These are phyloP conservation scores for Cyanocitta stelleri DNA, from an alignment of 2,113 vertebrate genomes.

Conservation along the genomic window DNA sequence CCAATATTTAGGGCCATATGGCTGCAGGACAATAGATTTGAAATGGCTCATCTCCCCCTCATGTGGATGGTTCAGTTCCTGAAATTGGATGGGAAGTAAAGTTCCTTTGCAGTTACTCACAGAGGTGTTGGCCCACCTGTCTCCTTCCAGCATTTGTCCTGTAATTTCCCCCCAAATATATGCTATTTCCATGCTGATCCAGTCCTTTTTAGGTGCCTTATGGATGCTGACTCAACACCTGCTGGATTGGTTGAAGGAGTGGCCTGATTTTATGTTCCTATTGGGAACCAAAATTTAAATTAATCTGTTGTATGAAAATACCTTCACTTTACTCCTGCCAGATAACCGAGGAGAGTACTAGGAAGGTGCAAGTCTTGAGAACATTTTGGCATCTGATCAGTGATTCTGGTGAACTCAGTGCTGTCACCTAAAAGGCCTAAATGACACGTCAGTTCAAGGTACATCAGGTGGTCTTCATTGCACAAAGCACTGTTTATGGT, in stretches of 20 bases:
- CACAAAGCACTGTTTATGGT: not conserved
- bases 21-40: not conserved
- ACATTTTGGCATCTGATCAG: not conserved
- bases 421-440: not conserved
- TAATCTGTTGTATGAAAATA: not conserved
- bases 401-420: not conserved
- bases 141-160: not conserved
- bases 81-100: not conserved
- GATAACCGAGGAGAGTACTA: not conserved
- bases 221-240: not conserved
- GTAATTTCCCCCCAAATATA: not conserved
- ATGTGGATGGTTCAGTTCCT: not conserved
- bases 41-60: not conserved
- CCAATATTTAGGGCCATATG: not conserved
- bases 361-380: not conserved
- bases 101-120: not conserved
- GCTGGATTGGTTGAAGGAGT: not conserved
- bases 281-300: not conserved
- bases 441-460: not conserved
- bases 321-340: not conserved
- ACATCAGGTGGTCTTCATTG: not conserved
- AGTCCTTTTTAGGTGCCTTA: not conserved
- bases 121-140: not conserved
- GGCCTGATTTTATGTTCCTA: not conserved
- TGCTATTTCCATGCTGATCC: not conserved